These are phyloP conservation scores for Polypterus senegalus DNA, from an alignment of 2,113 vertebrate species.

Conservation along the genomic window DNA sequence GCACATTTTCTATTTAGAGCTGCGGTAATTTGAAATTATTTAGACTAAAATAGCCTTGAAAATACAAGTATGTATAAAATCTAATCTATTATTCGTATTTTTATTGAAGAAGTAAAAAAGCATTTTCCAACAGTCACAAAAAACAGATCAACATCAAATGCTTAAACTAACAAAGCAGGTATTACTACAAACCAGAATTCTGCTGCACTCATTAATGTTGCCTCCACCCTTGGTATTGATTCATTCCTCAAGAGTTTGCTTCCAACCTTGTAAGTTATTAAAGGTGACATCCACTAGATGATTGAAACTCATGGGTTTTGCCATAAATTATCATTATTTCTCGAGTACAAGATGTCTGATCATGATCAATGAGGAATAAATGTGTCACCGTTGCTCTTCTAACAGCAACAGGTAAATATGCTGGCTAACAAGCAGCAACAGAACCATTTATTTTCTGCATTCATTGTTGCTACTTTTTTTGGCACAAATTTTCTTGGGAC, in stretches of 20 bases:
- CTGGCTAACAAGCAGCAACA: slow-evolving; percentile 14
- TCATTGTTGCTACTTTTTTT: slow-evolving; percentile 8
- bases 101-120: too few species aligned
- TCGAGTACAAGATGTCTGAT: slow-evolving; percentile 3
- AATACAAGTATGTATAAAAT: too few species aligned
- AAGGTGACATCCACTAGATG: slow-evolving; percentile 1
- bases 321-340: slow-evolving; percentile 16
- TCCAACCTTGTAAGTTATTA: background rate
- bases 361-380: slow-evolving; percentile 7
- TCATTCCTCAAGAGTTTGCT: background rate
- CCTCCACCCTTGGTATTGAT: too few species aligned
- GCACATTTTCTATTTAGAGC: too few species aligned
- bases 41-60: too few species aligned
- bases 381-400: background rate
- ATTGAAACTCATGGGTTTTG: slow-evolving; percentile 1
- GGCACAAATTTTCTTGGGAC: slow-evolving; percentile 13
- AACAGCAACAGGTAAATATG: slow-evolving; percentile 6
- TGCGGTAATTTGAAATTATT: too few species aligned
- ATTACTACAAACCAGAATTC: too few species aligned
- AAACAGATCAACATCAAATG: too few species aligned
- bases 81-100: too few species aligned
- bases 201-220: too few species aligned
- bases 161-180: too few species aligned
- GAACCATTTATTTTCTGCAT: slow-evolving; percentile 15
- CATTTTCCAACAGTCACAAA: too few species aligned